These are phyloP conservation scores for Dynastes maya DNA, from an alignment of 2,888 invertebrate species.

Conservation along the genomic window DNA sequence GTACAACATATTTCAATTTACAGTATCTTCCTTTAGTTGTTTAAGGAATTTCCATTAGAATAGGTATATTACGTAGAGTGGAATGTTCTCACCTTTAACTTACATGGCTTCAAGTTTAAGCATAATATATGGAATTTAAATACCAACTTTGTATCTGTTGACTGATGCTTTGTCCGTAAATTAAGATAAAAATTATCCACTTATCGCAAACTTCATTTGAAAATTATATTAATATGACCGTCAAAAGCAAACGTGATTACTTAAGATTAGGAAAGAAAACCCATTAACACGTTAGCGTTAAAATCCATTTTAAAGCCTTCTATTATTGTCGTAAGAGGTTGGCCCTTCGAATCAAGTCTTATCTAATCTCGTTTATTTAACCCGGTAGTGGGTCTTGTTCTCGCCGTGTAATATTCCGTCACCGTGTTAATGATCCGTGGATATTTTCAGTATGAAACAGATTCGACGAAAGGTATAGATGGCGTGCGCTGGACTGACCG, in stretches of 20 bases:
- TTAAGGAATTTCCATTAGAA: neutral
- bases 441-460: slow-evolving; percentile 33
- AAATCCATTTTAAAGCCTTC: slow-evolving; percentile 37
- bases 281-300: slow-evolving; percentile 48
- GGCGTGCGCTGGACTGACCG: slow-evolving; percentile 44
- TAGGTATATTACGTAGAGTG: neutral
- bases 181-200: slow-evolving; percentile 22
- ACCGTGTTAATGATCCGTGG: slow-evolving; percentile 50
- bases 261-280: slow-evolving; percentile 38
- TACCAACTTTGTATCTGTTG: slow-evolving; percentile 7
- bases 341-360: slow-evolving; percentile 34
- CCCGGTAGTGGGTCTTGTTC: slow-evolving; percentile 34
- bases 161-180: slow-evolving; percentile 1
- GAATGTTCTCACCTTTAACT: neutral
- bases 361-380: slow-evolving; percentile 44
- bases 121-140: neutral
- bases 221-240: slow-evolving; percentile 43
- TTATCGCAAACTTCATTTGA: slow-evolving; percentile 38
- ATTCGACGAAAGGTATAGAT: slow-evolving; percentile 40
- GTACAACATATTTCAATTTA: too few species aligned
- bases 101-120: neutral
- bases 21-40: too few species aligned
- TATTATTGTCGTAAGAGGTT: slow-evolving; percentile 36
- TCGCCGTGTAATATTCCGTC: slow-evolving; percentile 22
- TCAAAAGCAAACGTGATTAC: slow-evolving; percentile 37